Evolutionary conservation across 2,113 vertebrate genomes (phyloP).

Genomic region (Saguinus imperator): DNA sequence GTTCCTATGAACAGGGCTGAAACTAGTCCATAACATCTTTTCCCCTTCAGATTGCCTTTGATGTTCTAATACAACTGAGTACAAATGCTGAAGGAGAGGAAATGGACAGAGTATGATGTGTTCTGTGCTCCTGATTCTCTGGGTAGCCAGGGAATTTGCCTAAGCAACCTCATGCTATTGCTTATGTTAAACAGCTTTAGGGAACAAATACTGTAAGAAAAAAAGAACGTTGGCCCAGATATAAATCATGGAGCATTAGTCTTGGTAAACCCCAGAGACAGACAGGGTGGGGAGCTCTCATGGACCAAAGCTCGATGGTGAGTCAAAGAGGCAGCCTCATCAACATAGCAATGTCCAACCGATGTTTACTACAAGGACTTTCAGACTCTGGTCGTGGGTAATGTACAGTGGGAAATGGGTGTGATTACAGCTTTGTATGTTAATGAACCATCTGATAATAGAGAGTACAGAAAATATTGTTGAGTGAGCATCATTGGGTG

Average conservation of each 20-base stretch:
- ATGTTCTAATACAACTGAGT: neutral
- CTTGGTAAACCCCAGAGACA: neutral
- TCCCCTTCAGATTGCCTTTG: neutral
- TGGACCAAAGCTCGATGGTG: conserved; percentile 16
- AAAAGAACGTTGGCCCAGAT: neutral
- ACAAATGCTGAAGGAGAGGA: neutral
- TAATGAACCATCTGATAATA: neutral
- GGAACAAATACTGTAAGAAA: neutral
- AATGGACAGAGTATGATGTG: neutral
- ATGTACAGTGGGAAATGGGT: neutral
- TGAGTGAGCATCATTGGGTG: neutral
- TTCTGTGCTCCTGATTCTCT: neutral
- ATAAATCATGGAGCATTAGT: neutral
- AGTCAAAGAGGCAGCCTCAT: conserved; percentile 14
- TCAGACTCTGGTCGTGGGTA: neutral
- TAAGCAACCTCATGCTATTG: neutral
- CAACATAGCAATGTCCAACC: neutral
- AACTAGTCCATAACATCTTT: neutral
- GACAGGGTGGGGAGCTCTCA: neutral
- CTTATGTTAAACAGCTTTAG: neutral
- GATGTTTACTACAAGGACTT: neutral
- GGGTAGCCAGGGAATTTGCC: neutral
- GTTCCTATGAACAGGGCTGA: neutral
- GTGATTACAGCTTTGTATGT: neutral
- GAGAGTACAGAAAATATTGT: neutral